Evolutionary conservation across 2,888 invertebrate genomes (phyloP).

Genomic region (Clunio marinus): DNA sequence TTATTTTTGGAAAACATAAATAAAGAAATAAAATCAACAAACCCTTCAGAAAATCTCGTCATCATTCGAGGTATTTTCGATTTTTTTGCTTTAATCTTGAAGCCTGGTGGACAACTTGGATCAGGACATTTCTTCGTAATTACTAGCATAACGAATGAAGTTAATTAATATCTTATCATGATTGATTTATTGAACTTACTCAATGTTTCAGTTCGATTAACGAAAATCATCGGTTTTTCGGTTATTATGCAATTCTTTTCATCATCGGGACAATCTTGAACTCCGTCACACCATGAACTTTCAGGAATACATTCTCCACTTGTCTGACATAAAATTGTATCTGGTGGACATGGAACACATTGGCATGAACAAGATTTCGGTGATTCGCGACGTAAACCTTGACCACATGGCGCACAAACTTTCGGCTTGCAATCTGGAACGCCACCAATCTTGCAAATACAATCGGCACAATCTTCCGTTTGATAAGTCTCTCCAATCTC

Average conservation of each 20-base stretch:
- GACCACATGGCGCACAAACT: constrained; percentile 61
- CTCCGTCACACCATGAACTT: constrained; percentile 73
- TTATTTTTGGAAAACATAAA: too few relatives aligned
- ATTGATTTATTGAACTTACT: constrained; percentile 32
- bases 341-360: constrained; percentile 68
- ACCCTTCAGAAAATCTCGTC: constrained; percentile 19
- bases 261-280: constrained; percentile 78
- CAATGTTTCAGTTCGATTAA: constrained; percentile 41
- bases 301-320: constrained; percentile 68
- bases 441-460: constrained; percentile 74
- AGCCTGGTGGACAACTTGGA: constrained; percentile 54
- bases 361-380: constrained; percentile 64
- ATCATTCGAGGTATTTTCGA: constrained; percentile 44
- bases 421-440: constrained; percentile 65
- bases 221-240: constrained; percentile 43
- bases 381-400: constrained; percentile 57
- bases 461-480: constrained; percentile 70
- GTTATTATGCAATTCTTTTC: constrained; percentile 60
- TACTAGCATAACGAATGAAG: constrained; percentile 25
- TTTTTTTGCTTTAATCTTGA: constrained; percentile 51
- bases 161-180: too few relatives aligned
- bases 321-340: constrained; percentile 66
- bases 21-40: neutral
- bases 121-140: constrained; percentile 50
- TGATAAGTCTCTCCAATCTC: constrained; percentile 66